A percentile compares a stretch with the other conserved stretches of the same genome.
Conservation (phyloP, 2,888 invertebrate genomes). For the Drosophila barbarae region DNA sequence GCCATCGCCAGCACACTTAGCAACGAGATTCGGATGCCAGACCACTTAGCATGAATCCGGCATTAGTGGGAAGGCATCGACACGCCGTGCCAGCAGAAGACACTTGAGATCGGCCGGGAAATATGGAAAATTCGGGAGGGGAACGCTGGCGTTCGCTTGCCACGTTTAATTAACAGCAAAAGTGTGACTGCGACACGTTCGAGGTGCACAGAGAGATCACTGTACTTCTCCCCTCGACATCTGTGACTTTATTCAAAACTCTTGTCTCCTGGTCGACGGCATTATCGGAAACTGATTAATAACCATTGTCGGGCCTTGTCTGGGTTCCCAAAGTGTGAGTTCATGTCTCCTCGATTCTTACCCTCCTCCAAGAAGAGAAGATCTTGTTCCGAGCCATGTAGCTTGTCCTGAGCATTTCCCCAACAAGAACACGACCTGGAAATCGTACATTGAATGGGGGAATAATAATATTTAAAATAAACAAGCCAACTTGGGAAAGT, state of each 20-base stretch:
- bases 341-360: constrained; percentile 19
- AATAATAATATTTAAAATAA: neutral
- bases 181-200: constrained; percentile 72
- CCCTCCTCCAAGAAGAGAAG: constrained; percentile 45
- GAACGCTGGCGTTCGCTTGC: constrained; percentile 46
- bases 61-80: constrained; percentile 52
- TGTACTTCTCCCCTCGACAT: constrained; percentile 27
- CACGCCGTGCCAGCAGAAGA: constrained; percentile 27
- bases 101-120: constrained; percentile 32
- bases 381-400: constrained; percentile 66
- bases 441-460: constrained; percentile 41
- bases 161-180: constrained; percentile 72
- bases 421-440: constrained; percentile 59
- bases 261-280: constrained; percentile 62
- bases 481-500: neutral
- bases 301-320: constrained; percentile 69
- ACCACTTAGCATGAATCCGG: constrained; percentile 67
- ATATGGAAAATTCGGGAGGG: constrained; percentile 20
- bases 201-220: constrained; percentile 18
- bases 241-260: constrained; percentile 60
- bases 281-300: constrained; percentile 79
- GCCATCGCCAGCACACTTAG: constrained; percentile 35
- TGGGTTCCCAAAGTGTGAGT: constrained; percentile 30
- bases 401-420: constrained; percentile 59
- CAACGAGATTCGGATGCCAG: constrained; percentile 36